Base-by-base conservation (phyloP, 2,888 invertebrate genomes). In the Drosophila meridionalis region DNA sequence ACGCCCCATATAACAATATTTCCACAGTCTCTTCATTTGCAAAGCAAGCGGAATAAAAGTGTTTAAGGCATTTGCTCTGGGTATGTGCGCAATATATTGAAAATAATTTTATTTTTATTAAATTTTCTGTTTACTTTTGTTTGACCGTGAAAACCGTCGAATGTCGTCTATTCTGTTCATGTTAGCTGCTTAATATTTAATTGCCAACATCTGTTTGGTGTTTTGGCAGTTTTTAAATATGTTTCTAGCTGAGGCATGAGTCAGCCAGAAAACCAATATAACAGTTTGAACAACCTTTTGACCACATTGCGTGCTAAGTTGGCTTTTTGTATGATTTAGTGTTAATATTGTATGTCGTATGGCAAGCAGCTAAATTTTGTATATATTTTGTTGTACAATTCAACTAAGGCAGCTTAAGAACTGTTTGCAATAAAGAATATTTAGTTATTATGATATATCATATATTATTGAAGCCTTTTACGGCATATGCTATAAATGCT, bases 1-100 rank as follows among this genome's bases (percentile, higher is more conserved):
- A 65, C 72, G 67, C 53, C 59, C 38, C 58, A 48, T 69, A 69
- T 53, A 48, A 30, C 45, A n/a, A 34, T 45, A 53, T 36, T 36
- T 30, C 6, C n/a, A n/a, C 6, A 30, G 30, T 14, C 30, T n/a
- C 30, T 48, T 48, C 11, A 50, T 20, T 50, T 11, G 20, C 47
- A 7, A 0, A 3, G 28, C 12, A 11, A 47, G 6, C 28, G 2
- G 9, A 4, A 9, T 50, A 50, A 20, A 11, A 26, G 12, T 52
- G 34, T 20, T 52, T 52, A 34, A 32, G 1, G n/a, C 34, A 34
- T 6, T 3, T n/a, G 9, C 32, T 20, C 11, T 20, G 9, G 28
- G 38, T 55, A 55, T n/a, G 55, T 55, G 55, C 40, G 3, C 14
- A 56, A n/a, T 40, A n/a, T 26, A 2, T 5, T 26, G 12, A n/a